These are phyloP conservation scores for Drosophila arizonae DNA, from an alignment of 1,140 invertebrate species.

Conservation along the genomic window DNA sequence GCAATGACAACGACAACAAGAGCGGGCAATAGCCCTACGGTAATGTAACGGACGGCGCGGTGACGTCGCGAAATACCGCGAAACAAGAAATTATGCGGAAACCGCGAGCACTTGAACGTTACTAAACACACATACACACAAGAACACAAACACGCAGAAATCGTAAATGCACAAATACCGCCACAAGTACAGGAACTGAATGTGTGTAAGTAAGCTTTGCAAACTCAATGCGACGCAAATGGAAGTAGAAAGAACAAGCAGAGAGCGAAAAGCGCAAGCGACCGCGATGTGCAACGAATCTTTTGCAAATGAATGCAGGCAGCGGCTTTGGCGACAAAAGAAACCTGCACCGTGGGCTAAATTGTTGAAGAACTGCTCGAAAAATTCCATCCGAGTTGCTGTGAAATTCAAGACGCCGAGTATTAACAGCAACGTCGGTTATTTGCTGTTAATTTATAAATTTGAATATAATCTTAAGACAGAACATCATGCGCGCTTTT, in stretches of 20 bases:
- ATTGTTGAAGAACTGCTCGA: too few species aligned
- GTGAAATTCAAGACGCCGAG: not conserved
- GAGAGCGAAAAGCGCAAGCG: slow-evolving; percentile 38
- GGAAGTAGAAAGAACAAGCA: slow-evolving; percentile 38
- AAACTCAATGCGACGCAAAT: slow-evolving; percentile 35
- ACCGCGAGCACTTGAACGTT: slow-evolving; percentile 25
- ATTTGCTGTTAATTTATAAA: not conserved
- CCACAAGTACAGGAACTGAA: slow-evolving; percentile 24
- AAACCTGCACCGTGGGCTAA: slow-evolving; percentile 51
- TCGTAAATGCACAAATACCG: slow-evolving; percentile 15
- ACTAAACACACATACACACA: slow-evolving; percentile 3
- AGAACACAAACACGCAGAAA: slow-evolving; percentile 11
- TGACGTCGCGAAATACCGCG: slow-evolving; percentile 48
- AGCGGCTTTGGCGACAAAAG: slow-evolving; percentile 59
- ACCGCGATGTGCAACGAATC: slow-evolving; percentile 71
- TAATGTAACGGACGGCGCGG: slow-evolving; percentile 42
- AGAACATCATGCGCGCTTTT: too few species aligned
- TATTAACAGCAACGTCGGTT: not conserved
- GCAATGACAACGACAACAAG: slow-evolving; percentile 12
- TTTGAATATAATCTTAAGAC: not conserved
- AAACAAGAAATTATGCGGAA: slow-evolving; percentile 42
- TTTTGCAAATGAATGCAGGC: slow-evolving; percentile 74
- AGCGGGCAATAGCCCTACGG: slow-evolving; percentile 46
- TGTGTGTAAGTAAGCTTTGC: slow-evolving; percentile 5
- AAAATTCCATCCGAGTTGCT: not conserved